Evolutionary conservation across 53 echinoderm and acorn worm species (phyloP), one percentile per base, ranked within the genome.

Genomic region (Paracentrotus lividus): DNA sequence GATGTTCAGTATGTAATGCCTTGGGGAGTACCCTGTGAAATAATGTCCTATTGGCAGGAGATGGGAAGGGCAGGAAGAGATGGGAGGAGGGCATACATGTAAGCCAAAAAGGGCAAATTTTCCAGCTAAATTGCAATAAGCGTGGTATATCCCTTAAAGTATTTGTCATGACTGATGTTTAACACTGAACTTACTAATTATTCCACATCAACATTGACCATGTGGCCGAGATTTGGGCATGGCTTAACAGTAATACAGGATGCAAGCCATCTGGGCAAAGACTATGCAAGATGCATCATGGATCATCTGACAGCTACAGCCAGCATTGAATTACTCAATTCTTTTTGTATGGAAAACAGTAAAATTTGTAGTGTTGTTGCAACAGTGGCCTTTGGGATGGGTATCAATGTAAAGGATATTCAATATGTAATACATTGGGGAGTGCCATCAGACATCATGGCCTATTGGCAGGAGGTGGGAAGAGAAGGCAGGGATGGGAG

Each of bases 381-480:
- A 14, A 69, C 69, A 13, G 18, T 69, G 3, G 69, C 69, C 2
- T 69, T 34, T 0, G 69, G 40, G 12, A 13, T 40, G 36, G 69
- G 69, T 0, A 69, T 69, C 8, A 38, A 69, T 36, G 34, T 69
- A 8, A 16, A 34, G 4, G 69, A 69, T 69, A 38, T 69, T 4
- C 14, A 69, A 16, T 26, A 21, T 47, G 15, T 85, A 13, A 29
- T 85, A 13, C 51, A 85, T 31, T 49, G 31, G 32, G 87, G 87
- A 21, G 87, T 57, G 14, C 87, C 87, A 20, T 87, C 32, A 32
- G 87, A 87, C 21, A 31, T 87, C 36, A 55, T 87, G 87, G 13
- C 56, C 21, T 87, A 87, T 5, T 58, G 58, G 87, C 36, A 87
- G 57, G 87, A 87, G 18, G 87, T 87, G n/a, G 87, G 58, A 38